Percentiles rank a stretch among this genome's conserved stretches.
phyloP scores from a whole-genome alignment of 2,797 vertebrate genomes.

The Podargus strigoides region DNA sequence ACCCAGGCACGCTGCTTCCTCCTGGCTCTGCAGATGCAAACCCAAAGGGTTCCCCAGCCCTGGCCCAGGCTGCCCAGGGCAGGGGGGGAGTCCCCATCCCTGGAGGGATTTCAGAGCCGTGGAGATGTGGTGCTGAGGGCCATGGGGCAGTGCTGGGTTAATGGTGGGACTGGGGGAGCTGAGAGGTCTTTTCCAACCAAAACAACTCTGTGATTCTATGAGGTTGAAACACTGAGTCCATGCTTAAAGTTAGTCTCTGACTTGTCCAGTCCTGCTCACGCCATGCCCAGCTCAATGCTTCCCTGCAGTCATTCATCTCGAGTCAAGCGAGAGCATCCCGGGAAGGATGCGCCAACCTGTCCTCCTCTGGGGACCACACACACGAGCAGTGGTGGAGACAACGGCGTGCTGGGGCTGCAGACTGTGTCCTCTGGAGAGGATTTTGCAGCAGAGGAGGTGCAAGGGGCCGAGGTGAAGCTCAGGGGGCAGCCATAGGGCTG shows the following conservation, averaged over 20 bases:
- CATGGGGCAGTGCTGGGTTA: no score
- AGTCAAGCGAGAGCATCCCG: not conserved
- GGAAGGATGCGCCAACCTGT: not conserved
- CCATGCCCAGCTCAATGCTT: not conserved
- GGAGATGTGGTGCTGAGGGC: no score
- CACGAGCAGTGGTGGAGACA: accelerated
- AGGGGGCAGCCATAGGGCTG: not conserved
- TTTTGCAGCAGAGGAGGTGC: not conserved
- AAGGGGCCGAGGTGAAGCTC: not conserved
- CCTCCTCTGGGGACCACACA: accelerated
- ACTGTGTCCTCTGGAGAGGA: not conserved
- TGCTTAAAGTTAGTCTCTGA: not conserved
- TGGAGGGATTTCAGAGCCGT: no score
- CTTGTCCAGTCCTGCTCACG: not conserved
- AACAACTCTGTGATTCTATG: no score
- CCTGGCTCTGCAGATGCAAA: not conserved
- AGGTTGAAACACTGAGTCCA: not conserved
- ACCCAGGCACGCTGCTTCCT: accelerated
- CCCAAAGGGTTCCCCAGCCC: no score
- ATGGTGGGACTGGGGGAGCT: no score
- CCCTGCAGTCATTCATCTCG: not conserved
- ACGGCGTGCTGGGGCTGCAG: accelerated
- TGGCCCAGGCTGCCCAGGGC: no score
- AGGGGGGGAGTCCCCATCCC: no score
- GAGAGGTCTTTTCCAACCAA: no score